phyloP scores from a whole-genome alignment of 2,797 vertebrate genomes.

The Syngnathus acus region DNA sequence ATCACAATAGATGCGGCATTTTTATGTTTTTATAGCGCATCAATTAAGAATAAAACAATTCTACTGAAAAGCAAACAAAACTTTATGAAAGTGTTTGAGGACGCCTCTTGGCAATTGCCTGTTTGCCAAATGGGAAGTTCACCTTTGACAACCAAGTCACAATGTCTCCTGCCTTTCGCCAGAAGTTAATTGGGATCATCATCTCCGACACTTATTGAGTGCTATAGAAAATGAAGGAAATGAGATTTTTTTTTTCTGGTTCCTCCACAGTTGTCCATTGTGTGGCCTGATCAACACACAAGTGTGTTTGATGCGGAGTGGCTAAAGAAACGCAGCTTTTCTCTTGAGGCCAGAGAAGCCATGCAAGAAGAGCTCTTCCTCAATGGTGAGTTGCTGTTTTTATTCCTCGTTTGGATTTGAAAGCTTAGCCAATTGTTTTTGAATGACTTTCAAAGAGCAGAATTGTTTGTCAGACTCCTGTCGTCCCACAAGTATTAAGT shows the following conservation, averaged over 20 bases:
- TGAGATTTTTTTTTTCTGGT: neutral
- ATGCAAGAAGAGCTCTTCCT: conserved; percentile 80
- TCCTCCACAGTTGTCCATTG: conserved; percentile 71
- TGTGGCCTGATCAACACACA: conserved; percentile 83
- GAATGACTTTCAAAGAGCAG: neutral
- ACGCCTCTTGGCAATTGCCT: neutral
- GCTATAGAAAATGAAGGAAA: neutral
- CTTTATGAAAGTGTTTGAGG: neutral
- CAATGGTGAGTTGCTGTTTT: conserved; percentile 63
- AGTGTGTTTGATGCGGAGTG: conserved; percentile 86
- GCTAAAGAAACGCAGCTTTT: conserved; percentile 90
- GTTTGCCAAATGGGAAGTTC: too few species aligned
- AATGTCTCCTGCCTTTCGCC: neutral
- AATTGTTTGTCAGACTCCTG: neutral
- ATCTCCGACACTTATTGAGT: neutral
- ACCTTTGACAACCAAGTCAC: neutral
- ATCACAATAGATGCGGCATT: neutral
- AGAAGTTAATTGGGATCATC: too few species aligned
- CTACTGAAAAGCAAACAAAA: too few species aligned
- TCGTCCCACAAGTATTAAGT: too few species aligned
- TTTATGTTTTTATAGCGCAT: neutral
- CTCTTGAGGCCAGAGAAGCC: conserved; percentile 74
- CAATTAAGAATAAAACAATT: too few species aligned
- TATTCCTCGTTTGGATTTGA: neutral
- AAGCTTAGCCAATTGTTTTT: neutral